Percentiles rank a stretch among this genome's conserved stretches.
These are phyloP conservation scores for Pan paniscus DNA, from an alignment of 2,113 vertebrate genomes.

Conservation along the genomic window DNA sequence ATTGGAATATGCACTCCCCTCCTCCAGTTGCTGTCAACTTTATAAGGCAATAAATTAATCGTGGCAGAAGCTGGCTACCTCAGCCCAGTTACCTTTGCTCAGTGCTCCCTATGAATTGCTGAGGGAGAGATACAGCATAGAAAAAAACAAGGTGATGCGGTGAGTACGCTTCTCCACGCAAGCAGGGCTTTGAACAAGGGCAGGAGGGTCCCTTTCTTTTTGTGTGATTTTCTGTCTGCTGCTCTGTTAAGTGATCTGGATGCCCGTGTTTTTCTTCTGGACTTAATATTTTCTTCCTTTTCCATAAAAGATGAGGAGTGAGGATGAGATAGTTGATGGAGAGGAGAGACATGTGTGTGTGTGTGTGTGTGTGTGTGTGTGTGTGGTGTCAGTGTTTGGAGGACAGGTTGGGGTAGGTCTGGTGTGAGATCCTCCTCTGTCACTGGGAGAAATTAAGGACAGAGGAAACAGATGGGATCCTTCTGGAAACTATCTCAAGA, in stretches of 20 bases:
- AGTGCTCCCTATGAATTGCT: background rate
- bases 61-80: background rate
- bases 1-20: background rate
- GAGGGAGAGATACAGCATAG: background rate
- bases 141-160: slow-evolving; percentile 16
- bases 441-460: background rate
- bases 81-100: slow-evolving; percentile 44
- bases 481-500: background rate
- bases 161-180: background rate
- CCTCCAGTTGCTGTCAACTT: background rate
- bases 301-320: background rate
- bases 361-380: background rate
- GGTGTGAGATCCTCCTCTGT: background rate
- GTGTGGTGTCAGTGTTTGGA: background rate
- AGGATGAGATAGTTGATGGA: background rate
- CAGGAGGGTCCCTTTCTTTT: background rate
- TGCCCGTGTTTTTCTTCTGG: background rate
- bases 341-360: background rate
- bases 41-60: slow-evolving; percentile 58
- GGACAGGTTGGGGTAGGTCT: background rate
- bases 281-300: background rate
- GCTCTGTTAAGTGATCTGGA: background rate
- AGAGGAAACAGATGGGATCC: background rate
- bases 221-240: background rate
- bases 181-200: background rate